These are phyloP conservation scores for Tupaia tana DNA, from an alignment of 2,113 vertebrate species.

Conservation along the genomic window DNA sequence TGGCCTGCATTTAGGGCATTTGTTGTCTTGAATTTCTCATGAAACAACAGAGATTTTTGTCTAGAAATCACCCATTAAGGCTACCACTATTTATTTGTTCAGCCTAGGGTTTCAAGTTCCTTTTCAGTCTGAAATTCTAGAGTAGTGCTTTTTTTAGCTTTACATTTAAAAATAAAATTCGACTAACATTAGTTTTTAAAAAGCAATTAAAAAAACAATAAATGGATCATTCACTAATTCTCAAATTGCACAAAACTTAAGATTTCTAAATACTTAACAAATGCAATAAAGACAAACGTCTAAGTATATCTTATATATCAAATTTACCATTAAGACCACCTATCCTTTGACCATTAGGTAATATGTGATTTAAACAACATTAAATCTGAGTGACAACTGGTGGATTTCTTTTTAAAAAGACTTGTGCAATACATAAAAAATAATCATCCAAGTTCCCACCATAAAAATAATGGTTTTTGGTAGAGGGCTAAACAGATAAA, in stretches of 20 bases:
- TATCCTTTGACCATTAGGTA: neutral
- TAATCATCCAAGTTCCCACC: neutral
- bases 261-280: neutral
- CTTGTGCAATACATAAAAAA: neutral
- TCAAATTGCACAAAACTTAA: conserved; percentile 29
- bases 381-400: neutral
- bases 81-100: conserved; percentile 44
- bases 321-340: neutral
- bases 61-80: neutral
- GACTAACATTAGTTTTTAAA: conserved; percentile 21
- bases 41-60: conserved; percentile 51
- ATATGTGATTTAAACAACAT: neutral
- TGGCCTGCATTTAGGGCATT: conserved; percentile 34
- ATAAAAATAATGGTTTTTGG: neutral
- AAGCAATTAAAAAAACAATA: conserved; percentile 22
- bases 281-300: conserved; percentile 16
- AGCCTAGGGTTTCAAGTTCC: conserved; percentile 17
- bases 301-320: neutral
- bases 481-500: neutral
- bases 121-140: conserved; percentile 18
- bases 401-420: neutral
- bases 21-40: conserved; percentile 43
- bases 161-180: conserved; percentile 61
- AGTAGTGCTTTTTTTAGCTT: conserved; percentile 57
- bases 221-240: neutral